These are phyloP conservation scores for Agrypnia vestita DNA, from an alignment of 1,140 invertebrate species.

Conservation along the genomic window DNA sequence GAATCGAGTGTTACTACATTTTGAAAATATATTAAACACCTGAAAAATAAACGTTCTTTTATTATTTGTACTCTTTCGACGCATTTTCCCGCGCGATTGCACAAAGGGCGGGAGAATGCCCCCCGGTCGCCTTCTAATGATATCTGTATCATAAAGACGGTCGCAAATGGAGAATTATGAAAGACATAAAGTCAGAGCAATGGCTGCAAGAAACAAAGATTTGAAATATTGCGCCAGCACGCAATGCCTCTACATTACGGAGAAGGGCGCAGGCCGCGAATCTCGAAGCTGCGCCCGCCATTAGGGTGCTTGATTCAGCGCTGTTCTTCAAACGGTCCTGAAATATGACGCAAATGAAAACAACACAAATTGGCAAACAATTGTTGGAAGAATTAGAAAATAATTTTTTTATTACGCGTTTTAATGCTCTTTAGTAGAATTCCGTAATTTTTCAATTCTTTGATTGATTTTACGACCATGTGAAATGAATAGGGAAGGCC, in stretches of 20 bases:
- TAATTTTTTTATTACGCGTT: too few relatives aligned
- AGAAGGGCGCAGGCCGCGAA: not conserved
- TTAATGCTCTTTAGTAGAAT: too few relatives aligned
- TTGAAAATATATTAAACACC: not conserved
- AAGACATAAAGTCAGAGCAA: conserved; percentile 59
- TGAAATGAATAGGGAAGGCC: too few relatives aligned
- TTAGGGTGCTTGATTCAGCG: conserved; percentile 1
- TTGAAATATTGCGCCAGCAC: conserved; percentile 59
- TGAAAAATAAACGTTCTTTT: not conserved
- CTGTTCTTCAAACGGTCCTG: not conserved
- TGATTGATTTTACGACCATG: too few relatives aligned
- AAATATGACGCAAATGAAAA: too few relatives aligned
- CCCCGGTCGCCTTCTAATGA: conserved; percentile 50
- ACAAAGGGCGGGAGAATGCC: not conserved
- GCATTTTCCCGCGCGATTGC: conserved; percentile 7
- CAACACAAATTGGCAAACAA: too few relatives aligned
- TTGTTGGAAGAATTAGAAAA: too few relatives aligned
- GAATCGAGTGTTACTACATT: not conserved
- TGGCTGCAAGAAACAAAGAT: conserved; percentile 57
- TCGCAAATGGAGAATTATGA: conserved; percentile 60
- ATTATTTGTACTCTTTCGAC: not conserved
- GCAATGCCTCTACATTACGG: conserved; percentile 57
- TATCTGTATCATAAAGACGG: conserved; percentile 59
- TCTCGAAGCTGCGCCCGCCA: not conserved
- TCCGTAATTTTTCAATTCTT: too few relatives aligned